A percentile compares a stretch with the other conserved stretches of the same genome.
These are phyloP conservation scores for Meiosimyza decipiens DNA, from an alignment of 2,888 invertebrate genomes.

Conservation along the genomic window DNA sequence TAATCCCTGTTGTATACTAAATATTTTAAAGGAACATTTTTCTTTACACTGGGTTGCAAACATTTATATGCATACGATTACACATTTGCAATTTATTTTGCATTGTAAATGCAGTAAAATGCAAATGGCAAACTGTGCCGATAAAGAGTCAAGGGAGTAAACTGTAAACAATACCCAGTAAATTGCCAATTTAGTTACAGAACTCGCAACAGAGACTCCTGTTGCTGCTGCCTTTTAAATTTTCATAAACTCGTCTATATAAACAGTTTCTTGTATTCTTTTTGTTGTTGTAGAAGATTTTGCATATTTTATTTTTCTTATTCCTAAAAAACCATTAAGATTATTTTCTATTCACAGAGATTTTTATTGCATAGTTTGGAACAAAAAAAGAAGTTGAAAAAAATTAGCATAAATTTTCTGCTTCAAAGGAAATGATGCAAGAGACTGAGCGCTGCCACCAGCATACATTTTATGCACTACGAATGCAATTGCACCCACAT, in stretches of 20 bases:
- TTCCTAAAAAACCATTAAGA: slow-evolving; percentile 54
- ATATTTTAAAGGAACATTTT: no score
- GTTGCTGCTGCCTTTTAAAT: slow-evolving; percentile 50
- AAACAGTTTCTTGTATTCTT: no score
- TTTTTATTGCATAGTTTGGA: slow-evolving; percentile 27
- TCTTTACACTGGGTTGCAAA: slow-evolving; percentile 36
- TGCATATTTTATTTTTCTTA: slow-evolving; percentile 35
- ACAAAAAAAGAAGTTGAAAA: slow-evolving; percentile 11
- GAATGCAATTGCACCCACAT: not conserved
- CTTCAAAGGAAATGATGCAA: not conserved
- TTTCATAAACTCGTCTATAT: slow-evolving; percentile 45
- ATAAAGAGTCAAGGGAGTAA: not conserved
- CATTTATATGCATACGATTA: slow-evolving; percentile 53
- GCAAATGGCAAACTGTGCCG: slow-evolving; percentile 16
- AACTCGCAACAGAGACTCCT: not conserved
- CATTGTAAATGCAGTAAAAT: slow-evolving; percentile 53
- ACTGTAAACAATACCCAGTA: slow-evolving; percentile 59
- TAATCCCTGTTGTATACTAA: no score
- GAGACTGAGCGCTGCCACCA: not conserved
- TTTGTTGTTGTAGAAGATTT: no score
- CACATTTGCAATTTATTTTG: slow-evolving; percentile 64
- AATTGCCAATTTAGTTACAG: slow-evolving; percentile 56
- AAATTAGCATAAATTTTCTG: slow-evolving; percentile 42
- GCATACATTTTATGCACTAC: slow-evolving; percentile 29
- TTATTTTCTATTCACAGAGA: slow-evolving; percentile 52